These are phyloP conservation scores for Eumacrocentrus americanus DNA, from an alignment of 2,888 invertebrate genomes.

Conservation along the genomic window DNA sequence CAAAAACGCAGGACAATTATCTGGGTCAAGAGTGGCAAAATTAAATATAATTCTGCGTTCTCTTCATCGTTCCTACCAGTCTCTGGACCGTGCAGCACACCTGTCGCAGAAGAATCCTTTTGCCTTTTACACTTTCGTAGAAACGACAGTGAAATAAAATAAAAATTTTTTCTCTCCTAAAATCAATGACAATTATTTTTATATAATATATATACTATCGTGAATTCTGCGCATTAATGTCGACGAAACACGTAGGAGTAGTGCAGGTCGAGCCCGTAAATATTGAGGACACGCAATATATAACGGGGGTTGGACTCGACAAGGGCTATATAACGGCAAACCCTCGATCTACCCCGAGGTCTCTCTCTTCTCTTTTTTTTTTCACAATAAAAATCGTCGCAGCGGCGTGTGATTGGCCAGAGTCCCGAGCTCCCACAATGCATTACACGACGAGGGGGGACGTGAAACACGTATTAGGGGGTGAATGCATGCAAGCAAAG, in stretches of 20 bases:
- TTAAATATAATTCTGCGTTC: slow-evolving; percentile 22
- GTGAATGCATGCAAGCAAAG: slow-evolving; percentile 13
- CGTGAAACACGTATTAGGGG: slow-evolving; percentile 24
- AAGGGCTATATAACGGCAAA: slow-evolving; percentile 6
- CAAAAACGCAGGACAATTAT: slow-evolving; percentile 17
- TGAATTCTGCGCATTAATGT: not conserved
- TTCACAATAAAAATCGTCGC: slow-evolving; percentile 59
- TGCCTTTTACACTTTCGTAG: slow-evolving; percentile 6
- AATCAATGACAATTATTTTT: not conserved
- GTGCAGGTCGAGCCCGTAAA: no score
- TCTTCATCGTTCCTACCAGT: not conserved
- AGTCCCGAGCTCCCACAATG: slow-evolving; percentile 48
- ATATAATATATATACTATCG: no score
- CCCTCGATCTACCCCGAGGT: slow-evolving; percentile 30
- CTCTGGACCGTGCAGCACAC: not conserved
- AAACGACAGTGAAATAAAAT: slow-evolving; percentile 5
- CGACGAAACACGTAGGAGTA: no score
- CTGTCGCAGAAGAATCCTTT: slow-evolving; percentile 4
- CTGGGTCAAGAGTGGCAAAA: slow-evolving; percentile 24
- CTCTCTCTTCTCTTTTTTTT: slow-evolving; percentile 35
- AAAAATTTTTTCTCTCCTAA: slow-evolving; percentile 4
- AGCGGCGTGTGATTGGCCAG: slow-evolving; percentile 53
- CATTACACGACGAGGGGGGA: slow-evolving; percentile 34
- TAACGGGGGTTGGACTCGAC: slow-evolving; percentile 15
- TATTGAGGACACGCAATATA: slow-evolving; percentile 14